Evolutionary conservation across 92 coral and sea anemone species (phyloP).

Genomic region (Actinostola sp.): DNA sequence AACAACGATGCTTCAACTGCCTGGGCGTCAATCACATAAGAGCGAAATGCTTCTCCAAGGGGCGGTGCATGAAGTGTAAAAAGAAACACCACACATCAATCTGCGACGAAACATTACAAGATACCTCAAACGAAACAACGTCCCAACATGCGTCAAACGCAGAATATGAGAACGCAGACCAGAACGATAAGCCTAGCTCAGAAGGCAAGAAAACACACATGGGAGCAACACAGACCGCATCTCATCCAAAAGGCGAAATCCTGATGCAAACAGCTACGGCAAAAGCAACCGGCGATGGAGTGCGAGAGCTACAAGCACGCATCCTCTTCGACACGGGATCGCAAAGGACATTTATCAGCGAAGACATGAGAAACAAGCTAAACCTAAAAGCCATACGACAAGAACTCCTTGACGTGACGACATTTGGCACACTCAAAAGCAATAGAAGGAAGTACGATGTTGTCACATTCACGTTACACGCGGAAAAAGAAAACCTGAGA

Average conservation of each 20-base stretch:
- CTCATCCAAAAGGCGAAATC: not conserved
- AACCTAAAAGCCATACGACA: too few relatives aligned
- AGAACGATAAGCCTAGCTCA: not conserved
- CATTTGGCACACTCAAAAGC: slow-evolving; percentile 7
- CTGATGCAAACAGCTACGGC: slow-evolving; percentile 14
- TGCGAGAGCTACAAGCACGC: not conserved
- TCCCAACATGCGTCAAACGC: too few relatives aligned
- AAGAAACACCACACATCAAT: slow-evolving; percentile 43
- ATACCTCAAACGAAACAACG: too few relatives aligned
- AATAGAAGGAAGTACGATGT: slow-evolving; percentile 11
- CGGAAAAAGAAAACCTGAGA: too few relatives aligned
- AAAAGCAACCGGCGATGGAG: not conserved
- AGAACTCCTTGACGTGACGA: slow-evolving; percentile 29
- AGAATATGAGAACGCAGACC: not conserved
- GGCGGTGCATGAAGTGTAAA: slow-evolving; percentile 45
- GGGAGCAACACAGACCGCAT: slow-evolving; percentile 7
- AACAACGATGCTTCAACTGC: slow-evolving; percentile 44
- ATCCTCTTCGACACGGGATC: slow-evolving; percentile 30
- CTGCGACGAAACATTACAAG: not conserved
- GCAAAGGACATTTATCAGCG: too few relatives aligned
- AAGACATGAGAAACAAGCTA: too few relatives aligned
- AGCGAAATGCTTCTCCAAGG: slow-evolving; percentile 23
- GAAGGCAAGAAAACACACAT: not conserved
- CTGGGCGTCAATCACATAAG: slow-evolving; percentile 21
- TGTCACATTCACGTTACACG: slow-evolving; percentile 20